Conservation (phyloP, 1,140 invertebrate genomes). For the Ostrea edulis region DNA sequence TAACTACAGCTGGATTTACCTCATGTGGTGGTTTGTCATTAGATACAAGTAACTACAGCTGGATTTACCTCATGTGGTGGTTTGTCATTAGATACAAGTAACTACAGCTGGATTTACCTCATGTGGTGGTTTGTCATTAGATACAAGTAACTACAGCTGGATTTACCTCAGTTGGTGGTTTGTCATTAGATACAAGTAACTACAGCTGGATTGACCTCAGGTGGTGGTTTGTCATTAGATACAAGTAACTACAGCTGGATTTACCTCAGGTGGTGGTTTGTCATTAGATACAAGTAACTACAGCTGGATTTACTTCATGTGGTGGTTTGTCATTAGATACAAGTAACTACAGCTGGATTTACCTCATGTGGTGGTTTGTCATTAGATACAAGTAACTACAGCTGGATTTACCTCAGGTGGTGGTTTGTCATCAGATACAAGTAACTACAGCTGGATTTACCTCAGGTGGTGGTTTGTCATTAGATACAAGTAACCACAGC, state of each 20-base stretch:
- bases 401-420: slow-evolving; percentile 47
- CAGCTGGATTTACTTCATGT: slow-evolving; percentile 42
- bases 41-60: too few relatives aligned
- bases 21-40: slow-evolving; percentile 50
- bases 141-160: too few relatives aligned
- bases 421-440: slow-evolving; percentile 49
- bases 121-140: slow-evolving; percentile 50
- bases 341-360: too few relatives aligned
- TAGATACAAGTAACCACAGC: too few relatives aligned
- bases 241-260: too few relatives aligned
- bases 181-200: slow-evolving; percentile 51
- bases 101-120: slow-evolving; percentile 45
- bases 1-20: too few relatives aligned
- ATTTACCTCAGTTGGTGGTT: slow-evolving; percentile 49
- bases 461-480: slow-evolving; percentile 49
- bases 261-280: slow-evolving; percentile 50
- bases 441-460: too few relatives aligned
- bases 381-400: slow-evolving; percentile 45
- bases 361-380: slow-evolving; percentile 54
- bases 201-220: slow-evolving; percentile 44
- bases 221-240: slow-evolving; percentile 47
- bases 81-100: slow-evolving; percentile 49
- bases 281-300: slow-evolving; percentile 52
- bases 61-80: slow-evolving; percentile 48
- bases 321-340: slow-evolving; percentile 51